These are phyloP conservation scores for Lepidostoma basale DNA, from an alignment of 1,140 invertebrate genomes.

Conservation along the genomic window DNA sequence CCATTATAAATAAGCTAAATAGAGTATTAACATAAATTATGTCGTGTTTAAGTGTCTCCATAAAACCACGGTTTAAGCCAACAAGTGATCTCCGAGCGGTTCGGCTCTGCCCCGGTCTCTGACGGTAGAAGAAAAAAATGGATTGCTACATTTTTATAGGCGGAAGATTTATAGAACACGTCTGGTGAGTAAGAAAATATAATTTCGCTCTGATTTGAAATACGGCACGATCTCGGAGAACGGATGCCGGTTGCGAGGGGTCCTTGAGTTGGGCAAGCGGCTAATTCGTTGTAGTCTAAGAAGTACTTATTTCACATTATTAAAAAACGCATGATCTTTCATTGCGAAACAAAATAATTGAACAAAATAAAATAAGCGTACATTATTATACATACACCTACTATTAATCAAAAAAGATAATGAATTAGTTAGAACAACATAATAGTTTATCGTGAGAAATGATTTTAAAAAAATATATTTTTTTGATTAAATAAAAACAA, in stretches of 20 bases:
- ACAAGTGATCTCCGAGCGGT: not conserved
- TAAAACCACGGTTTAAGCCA: conserved; percentile 9
- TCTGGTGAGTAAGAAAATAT: not conserved
- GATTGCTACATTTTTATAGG: conserved; percentile 15
- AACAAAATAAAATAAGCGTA: no score
- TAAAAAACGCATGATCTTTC: no score
- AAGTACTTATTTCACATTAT: no score
- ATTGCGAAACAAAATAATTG: no score
- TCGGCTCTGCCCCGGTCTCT: not conserved
- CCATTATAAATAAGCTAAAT: conserved; percentile 28
- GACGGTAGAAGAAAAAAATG: not conserved
- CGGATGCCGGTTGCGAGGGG: not conserved
- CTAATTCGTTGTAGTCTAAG: no score
- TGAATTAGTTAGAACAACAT: no score
- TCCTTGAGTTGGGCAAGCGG: conserved; percentile 12
- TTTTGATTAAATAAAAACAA: no score
- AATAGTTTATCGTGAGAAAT: no score
- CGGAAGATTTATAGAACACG: conserved; percentile 18
- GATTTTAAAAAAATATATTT: no score
- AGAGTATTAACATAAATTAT: conserved; percentile 27
- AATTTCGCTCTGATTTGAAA: not conserved
- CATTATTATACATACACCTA: no score
- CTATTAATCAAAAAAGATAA: no score
- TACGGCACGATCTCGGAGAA: not conserved
- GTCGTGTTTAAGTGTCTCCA: conserved; percentile 11